Evolutionary conservation across 92 coral and sea anemone genomes (phyloP).

Genomic region (Phenganax subtilis): DNA sequence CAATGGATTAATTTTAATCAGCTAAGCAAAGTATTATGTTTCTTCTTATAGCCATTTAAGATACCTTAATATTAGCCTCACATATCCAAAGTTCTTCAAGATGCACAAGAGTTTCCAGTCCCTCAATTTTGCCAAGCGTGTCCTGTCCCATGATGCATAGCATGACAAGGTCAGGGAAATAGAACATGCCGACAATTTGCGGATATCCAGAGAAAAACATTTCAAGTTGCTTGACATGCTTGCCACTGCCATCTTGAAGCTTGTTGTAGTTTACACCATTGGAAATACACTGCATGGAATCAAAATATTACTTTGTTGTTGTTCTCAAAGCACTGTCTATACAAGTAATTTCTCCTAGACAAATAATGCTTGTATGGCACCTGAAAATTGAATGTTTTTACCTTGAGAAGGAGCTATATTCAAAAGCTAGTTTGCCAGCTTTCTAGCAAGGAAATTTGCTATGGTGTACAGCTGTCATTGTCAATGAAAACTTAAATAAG

Average conservation of each 20-base stretch:
- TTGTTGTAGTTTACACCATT: slow-evolving; percentile 90
- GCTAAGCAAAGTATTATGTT: too few relatives aligned
- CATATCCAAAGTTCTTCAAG: slow-evolving; percentile 76
- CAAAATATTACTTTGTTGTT: background rate
- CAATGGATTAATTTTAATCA: too few relatives aligned
- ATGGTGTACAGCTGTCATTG: too few relatives aligned
- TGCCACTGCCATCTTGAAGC: slow-evolving; percentile 77
- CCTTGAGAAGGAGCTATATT: too few relatives aligned
- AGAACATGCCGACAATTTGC: slow-evolving; percentile 73
- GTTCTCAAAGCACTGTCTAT: background rate
- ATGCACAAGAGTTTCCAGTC: slow-evolving; percentile 60
- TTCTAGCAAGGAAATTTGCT: too few relatives aligned
- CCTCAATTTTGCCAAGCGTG: slow-evolving; percentile 57
- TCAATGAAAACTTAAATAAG: too few relatives aligned
- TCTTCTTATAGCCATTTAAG: background rate
- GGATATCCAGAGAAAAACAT: slow-evolving; percentile 98
- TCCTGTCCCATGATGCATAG: slow-evolving; percentile 79
- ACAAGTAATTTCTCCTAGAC: background rate
- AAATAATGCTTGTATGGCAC: too few relatives aligned
- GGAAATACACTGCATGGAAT: slow-evolving; percentile 58
- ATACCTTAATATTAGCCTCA: slow-evolving; percentile 69
- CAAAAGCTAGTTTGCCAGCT: too few relatives aligned
- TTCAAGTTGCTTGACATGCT: slow-evolving; percentile 61
- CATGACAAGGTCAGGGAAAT: slow-evolving; percentile 63
- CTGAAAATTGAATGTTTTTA: too few relatives aligned